Evolutionary conservation across 2,113 vertebrate species (phyloP), one percentile per base, ranked within the genome.

Genomic region (Oenanthe oenanthe): DNA sequence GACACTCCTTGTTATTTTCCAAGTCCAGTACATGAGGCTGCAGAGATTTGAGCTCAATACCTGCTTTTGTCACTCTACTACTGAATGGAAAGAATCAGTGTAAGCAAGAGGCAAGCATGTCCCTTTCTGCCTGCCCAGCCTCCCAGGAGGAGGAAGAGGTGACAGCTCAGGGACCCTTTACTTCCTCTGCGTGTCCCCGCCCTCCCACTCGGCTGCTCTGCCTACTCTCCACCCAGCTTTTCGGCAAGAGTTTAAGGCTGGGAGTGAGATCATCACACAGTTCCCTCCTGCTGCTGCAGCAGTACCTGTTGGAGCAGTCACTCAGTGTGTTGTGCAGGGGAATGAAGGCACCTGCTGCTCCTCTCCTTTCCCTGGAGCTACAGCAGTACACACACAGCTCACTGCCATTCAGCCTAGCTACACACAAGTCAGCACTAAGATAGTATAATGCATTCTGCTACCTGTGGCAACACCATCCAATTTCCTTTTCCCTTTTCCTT

Each of bases 121-220:
- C 65, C 66, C 70, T 31, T 51, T 17, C 86, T 61, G 51, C 65
- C 94, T 65, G 63, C 71, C 34, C 68, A 73, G 87, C 12, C 74
- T 26, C 71, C 11, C 20, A 3, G 34, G 38, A 75, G 58, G 22
- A 95, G 36, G 67, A 76, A 57, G 54, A 28, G 16, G 66, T 38
- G 93, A 89, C 91, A 96, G 85, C 5, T 3, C 13, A 28, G 56
- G 72, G 93, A 92, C n/a, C 53, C 93, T 97, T 94, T 90, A 95
- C 90, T 89, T 92, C 73, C 65, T 81, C 65, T 79, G 45, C 83
- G 3, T 91, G 96, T 93, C 95, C 87, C 97, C 98, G 89, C 98
- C 97, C 72, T 81, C 60, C 26, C 57, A 22, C 71, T 13, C 12
- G 65, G 53, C 85, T 43, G 91, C 62, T 93, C 93, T 89, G 78